A percentile compares a stretch with the other conserved stretches of the same genome.
Evolutionary conservation across 2,113 vertebrate species (phyloP).

Genomic region (Percopsis transmontana): DNA sequence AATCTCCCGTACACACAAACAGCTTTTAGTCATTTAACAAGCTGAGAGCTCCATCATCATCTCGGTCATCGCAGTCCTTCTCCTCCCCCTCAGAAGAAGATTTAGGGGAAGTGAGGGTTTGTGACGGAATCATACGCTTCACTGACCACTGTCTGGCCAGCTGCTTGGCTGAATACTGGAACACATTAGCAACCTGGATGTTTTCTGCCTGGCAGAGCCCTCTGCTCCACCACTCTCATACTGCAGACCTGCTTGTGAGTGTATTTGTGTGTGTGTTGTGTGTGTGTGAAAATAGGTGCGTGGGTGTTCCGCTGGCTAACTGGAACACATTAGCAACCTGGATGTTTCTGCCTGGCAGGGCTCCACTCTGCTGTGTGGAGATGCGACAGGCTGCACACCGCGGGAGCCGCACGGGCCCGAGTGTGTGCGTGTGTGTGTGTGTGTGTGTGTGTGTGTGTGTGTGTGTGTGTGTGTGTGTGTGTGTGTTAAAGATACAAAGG

Average conservation of each 20-base stretch:
- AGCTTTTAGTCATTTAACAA: slow-evolving; percentile 18
- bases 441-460: slow-evolving; percentile 18
- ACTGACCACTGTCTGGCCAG: slow-evolving; percentile 67
- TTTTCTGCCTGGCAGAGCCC: slow-evolving; percentile 73
- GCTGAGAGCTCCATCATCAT: slow-evolving; percentile 16
- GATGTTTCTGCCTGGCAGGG: slow-evolving; percentile 20
- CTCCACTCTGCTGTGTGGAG: no score
- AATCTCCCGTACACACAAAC: background rate
- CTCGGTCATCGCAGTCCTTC: slow-evolving; percentile 6
- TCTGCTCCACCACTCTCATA: slow-evolving; percentile 25
- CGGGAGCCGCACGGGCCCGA: slow-evolving; percentile 1
- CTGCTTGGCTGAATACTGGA: slow-evolving; percentile 58
- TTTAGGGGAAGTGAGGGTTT: slow-evolving; percentile 41
- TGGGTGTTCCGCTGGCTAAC: background rate
- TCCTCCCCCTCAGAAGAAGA: slow-evolving; percentile 37
- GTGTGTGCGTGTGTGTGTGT: slow-evolving; percentile 17
- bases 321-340: slow-evolving; percentile 29
- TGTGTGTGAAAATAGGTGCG: background rate
- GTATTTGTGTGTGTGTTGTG: slow-evolving; percentile 24
- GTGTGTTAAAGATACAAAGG: no score
- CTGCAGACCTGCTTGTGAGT: slow-evolving; percentile 14
- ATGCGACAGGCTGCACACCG: background rate
- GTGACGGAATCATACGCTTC: slow-evolving; percentile 74
- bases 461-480: no score
- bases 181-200: slow-evolving; percentile 76